Conservation (phyloP, 2,113 vertebrate species). For the Perca schrenkii region DNA sequence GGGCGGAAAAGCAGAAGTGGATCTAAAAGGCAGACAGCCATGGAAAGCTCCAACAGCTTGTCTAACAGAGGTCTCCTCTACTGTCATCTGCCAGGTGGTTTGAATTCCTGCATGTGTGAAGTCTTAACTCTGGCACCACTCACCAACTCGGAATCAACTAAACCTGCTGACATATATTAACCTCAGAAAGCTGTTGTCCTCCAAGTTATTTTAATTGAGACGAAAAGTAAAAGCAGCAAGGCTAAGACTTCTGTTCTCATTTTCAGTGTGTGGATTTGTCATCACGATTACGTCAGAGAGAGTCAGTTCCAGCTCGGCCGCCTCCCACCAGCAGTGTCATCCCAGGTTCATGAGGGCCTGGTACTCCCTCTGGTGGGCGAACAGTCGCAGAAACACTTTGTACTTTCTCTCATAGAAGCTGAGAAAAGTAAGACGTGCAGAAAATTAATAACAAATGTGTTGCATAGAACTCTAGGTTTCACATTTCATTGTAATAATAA, state of each 20-base stretch:
- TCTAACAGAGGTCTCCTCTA: neutral
- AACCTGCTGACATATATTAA: neutral
- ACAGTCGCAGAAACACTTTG: conserved; percentile 90
- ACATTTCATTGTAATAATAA: neutral
- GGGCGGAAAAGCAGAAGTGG: conserved; percentile 3
- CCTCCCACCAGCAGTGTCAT: conserved; percentile 40
- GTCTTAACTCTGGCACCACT: neutral
- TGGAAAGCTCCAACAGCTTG: neutral
- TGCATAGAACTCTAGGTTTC: neutral
- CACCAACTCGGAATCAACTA: neutral
- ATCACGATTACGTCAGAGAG: conserved; percentile 9
- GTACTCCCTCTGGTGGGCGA: conserved; percentile 93
- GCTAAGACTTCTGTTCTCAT: neutral
- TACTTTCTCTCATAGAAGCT: conserved; percentile 97
- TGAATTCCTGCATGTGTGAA: neutral
- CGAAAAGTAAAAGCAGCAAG: conserved; percentile 12
- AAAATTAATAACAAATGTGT: neutral
- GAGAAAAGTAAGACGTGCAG: conserved; percentile 4
- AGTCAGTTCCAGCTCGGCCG: conserved; percentile 12
- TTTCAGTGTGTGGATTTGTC: conserved; percentile 21
- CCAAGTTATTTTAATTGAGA: neutral
- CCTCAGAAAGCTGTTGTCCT: neutral
- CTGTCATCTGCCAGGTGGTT: neutral
- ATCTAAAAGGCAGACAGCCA: neutral
- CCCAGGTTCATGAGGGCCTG: conserved; percentile 87